Conservation (phyloP, 2,113 vertebrate species). For the Bufo gargarizans region DNA sequence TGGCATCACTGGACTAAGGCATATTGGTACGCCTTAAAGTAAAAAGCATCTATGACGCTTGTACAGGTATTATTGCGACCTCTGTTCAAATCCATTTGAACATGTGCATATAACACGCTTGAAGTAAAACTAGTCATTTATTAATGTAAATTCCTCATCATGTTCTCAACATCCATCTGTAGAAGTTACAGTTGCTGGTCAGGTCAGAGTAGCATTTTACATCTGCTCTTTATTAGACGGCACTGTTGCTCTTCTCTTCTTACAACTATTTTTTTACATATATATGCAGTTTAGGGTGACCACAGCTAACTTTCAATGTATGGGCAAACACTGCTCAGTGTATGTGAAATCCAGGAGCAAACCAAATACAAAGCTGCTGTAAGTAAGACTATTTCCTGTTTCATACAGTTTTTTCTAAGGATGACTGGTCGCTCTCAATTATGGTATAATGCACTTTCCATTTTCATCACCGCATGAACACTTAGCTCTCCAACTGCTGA, state of each 20-base stretch:
- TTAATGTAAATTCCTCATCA: too few relatives aligned
- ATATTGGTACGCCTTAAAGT: too few relatives aligned
- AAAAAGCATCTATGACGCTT: too few relatives aligned
- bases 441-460: constrained; percentile 70
- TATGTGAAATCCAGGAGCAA: constrained; percentile 48
- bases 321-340: background rate
- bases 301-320: background rate
- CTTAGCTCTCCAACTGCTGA: background rate
- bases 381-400: constrained; percentile 69
- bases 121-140: too few relatives aligned
- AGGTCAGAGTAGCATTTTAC: background rate
- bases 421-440: constrained; percentile 65
- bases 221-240: background rate
- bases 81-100: too few relatives aligned
- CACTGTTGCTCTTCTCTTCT: background rate
- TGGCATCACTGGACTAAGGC: too few relatives aligned
- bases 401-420: constrained; percentile 67
- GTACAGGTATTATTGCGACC: too few relatives aligned
- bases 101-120: too few relatives aligned
- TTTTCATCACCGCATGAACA: constrained; percentile 62
- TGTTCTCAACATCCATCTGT: background rate
- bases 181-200: too few relatives aligned
- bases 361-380: constrained; percentile 58
- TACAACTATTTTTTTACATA: background rate
- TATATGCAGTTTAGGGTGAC: background rate